Evolutionary conservation across 2,113 vertebrate genomes (phyloP).

Genomic region (Machaerirhynchus nigripectus): DNA sequence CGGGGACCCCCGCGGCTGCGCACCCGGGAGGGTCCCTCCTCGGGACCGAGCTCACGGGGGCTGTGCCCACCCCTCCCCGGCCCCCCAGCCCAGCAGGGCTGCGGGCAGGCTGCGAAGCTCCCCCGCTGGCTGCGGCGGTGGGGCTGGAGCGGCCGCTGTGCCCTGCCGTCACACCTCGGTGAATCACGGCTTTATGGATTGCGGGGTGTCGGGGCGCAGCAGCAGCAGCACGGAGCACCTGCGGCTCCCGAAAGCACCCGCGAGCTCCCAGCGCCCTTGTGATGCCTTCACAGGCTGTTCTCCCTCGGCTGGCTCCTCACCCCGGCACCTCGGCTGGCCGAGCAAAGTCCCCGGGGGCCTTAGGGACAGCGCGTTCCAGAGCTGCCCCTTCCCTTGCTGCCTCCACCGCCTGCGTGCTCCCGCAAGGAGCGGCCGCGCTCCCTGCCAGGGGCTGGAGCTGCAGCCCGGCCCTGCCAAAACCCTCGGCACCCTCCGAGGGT

Average conservation of each 20-base stretch:
- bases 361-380: not conserved
- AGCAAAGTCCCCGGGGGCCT: accelerated
- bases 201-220: not conserved
- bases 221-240: not conserved
- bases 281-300: not conserved
- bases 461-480: not conserved
- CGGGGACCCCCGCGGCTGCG: not conserved
- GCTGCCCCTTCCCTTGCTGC: not conserved
- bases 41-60: not conserved
- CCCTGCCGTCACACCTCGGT: not conserved
- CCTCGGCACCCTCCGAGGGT: not conserved
- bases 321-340: accelerated
- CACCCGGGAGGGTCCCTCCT: not conserved
- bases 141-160: not conserved
- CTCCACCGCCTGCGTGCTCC: not conserved
- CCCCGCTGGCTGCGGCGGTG: not conserved
- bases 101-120: not conserved
- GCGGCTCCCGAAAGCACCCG: not conserved
- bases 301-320: not conserved
- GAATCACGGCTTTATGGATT: not conserved
- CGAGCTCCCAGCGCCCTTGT: not conserved
- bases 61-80: not conserved
- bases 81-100: not conserved
- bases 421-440: not conserved
- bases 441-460: not conserved